Percentiles rank a stretch among this genome's conserved stretches.
phyloP scores from a whole-genome alignment of 2,113 vertebrate genomes.

The Alethe castanea region DNA sequence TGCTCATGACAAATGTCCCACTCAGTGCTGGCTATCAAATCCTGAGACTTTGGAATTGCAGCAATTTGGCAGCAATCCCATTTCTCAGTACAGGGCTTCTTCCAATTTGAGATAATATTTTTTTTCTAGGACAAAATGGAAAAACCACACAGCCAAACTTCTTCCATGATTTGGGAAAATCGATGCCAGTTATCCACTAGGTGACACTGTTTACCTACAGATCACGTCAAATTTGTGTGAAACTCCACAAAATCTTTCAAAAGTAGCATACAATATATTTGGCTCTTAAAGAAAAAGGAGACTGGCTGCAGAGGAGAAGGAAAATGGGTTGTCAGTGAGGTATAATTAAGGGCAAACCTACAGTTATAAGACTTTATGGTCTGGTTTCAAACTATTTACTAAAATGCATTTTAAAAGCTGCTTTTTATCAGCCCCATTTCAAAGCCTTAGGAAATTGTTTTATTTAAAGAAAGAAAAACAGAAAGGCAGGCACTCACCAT shows the following conservation, averaged over 20 bases:
- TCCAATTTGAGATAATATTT: not conserved
- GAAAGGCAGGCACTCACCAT: not conserved
- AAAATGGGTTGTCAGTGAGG: slow-evolving; percentile 50
- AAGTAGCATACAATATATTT: slow-evolving; percentile 20
- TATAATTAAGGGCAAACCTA: slow-evolving; percentile 52
- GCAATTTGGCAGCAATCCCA: not conserved
- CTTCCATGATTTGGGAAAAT: not conserved
- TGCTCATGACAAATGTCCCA: not conserved
- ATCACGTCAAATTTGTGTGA: not conserved
- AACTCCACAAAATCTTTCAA: slow-evolving; percentile 20
- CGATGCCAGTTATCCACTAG: slow-evolving; percentile 60
- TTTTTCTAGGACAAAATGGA: not conserved
- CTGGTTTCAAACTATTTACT: slow-evolving; percentile 61
- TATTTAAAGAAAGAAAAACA: not conserved
- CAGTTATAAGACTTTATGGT: slow-evolving; percentile 36
- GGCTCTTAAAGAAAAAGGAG: slow-evolving; percentile 37
- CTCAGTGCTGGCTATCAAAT: not conserved
- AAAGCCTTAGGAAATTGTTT: slow-evolving; percentile 38
- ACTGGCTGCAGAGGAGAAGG: slow-evolving; percentile 21
- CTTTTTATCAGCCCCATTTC: slow-evolving; percentile 43
- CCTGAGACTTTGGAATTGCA: not conserved
- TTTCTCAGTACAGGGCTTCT: not conserved
- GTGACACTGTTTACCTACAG: slow-evolving; percentile 77
- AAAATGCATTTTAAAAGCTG: slow-evolving; percentile 58
- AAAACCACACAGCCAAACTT: not conserved